phyloP scores from a whole-genome alignment of 2,888 invertebrate genomes.

The Graphium colonna region DNA sequence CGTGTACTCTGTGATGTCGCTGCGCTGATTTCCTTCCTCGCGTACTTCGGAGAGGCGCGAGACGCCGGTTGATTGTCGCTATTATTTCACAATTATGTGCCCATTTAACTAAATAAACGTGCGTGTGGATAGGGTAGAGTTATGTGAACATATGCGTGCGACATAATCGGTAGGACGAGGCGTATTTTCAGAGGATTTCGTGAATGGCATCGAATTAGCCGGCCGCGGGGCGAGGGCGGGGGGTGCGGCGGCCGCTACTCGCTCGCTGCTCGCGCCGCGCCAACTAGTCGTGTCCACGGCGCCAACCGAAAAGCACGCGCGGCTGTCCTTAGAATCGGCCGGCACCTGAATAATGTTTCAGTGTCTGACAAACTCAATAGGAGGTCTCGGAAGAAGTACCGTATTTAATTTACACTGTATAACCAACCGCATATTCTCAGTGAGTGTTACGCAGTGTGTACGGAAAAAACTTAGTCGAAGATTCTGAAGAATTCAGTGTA shows the following conservation, averaged over 20 bases:
- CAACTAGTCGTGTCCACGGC: constrained; percentile 71
- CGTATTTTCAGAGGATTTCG: constrained; percentile 70
- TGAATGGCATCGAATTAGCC: constrained; percentile 66
- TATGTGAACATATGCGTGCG: constrained; percentile 25
- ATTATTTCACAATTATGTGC: constrained; percentile 29
- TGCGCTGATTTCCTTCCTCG: constrained; percentile 67
- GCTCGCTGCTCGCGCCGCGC: constrained; percentile 41
- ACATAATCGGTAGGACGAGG: constrained; percentile 33
- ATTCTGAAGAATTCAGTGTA: constrained; percentile 80
- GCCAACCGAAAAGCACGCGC: constrained; percentile 72
- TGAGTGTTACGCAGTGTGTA: constrained; percentile 80
- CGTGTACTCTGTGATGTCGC: constrained; percentile 52
- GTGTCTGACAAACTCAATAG: constrained; percentile 78
- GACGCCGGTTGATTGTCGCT: constrained; percentile 39
- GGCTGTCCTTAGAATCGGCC: constrained; percentile 72
- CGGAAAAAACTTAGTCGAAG: constrained; percentile 80
- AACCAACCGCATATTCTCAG: constrained; percentile 78
- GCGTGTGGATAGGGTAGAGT: constrained; percentile 17
- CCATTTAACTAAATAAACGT: constrained; percentile 23
- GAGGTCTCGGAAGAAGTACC: constrained; percentile 78
- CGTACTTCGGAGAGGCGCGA: constrained; percentile 46
- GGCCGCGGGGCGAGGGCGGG: constrained; percentile 37
- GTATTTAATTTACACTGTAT: constrained; percentile 76
- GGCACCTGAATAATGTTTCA: constrained; percentile 80
- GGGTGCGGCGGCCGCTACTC: constrained; percentile 45